Percentiles rank a stretch among this genome's conserved stretches.
These are phyloP conservation scores for Carabus problematicus DNA, from an alignment of 2,888 invertebrate genomes.

Conservation along the genomic window DNA sequence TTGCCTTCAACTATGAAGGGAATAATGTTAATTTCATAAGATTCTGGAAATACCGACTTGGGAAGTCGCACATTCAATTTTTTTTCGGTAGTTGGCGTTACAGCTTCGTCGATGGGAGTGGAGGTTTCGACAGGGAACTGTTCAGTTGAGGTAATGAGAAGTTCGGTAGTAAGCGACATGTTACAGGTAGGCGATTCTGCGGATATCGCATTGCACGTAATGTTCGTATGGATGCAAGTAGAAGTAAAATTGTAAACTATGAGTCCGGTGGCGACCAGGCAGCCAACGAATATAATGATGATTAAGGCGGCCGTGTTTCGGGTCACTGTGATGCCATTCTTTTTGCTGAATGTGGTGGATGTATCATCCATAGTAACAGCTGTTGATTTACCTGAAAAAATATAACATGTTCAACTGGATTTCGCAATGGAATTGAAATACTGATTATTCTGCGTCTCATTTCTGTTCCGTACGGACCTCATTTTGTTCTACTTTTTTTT, in stretches of 20 bases:
- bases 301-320: constrained; percentile 70
- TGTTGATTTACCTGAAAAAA: neutral
- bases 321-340: constrained; percentile 70
- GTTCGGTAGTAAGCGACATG: constrained; percentile 25
- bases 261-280: constrained; percentile 74
- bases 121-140: constrained; percentile 37
- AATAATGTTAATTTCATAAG: constrained; percentile 73
- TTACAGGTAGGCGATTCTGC: constrained; percentile 13
- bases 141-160: constrained; percentile 30
- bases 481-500: no score
- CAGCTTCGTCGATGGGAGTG: constrained; percentile 9
- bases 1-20: constrained; percentile 78
- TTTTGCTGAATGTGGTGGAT: constrained; percentile 70
- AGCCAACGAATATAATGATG: constrained; percentile 68
- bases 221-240: constrained; percentile 37
- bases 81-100: constrained; percentile 49
- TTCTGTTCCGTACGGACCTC: no score
- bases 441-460: no score
- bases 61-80: constrained; percentile 75
- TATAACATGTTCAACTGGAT: neutral
- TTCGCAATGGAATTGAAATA: no score
- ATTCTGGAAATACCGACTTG: constrained; percentile 69
- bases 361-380: constrained; percentile 67
- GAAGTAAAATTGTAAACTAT: constrained; percentile 77
- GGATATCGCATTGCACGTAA: constrained; percentile 20